phyloP scores from a whole-genome alignment of 2,113 vertebrate genomes.

The Cathartes aura region DNA sequence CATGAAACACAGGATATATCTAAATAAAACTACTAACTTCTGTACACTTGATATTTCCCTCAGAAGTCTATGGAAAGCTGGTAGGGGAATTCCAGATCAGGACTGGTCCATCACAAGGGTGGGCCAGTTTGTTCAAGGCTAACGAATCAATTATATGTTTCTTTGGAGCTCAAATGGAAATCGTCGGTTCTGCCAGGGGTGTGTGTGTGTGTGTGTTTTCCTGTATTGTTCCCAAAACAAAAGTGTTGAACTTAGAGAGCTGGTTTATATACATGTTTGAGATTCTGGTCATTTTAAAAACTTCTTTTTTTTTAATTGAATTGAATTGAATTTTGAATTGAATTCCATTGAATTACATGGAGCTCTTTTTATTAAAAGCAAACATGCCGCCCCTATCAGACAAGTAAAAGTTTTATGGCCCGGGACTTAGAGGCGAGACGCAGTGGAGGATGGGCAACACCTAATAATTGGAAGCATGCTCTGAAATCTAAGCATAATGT shows the following conservation, averaged over 20 bases:
- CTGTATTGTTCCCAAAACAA: not conserved
- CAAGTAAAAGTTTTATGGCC: not conserved
- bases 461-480: not conserved
- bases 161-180: not conserved
- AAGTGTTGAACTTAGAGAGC: not conserved
- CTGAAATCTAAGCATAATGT: not conserved
- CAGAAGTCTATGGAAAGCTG: not conserved
- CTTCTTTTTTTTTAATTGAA: too few relatives aligned
- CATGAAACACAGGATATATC: not conserved
- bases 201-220: not conserved
- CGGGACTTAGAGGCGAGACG: too few relatives aligned
- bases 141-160: not conserved
- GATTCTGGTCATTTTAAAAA: not conserved
- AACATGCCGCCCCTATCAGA: not conserved
- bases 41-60: not conserved
- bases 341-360: not conserved
- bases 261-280: not conserved
- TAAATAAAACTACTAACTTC: not conserved
- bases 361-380: conserved; percentile 1
- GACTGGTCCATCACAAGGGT: not conserved
- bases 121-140: not conserved
- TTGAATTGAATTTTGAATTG: too few relatives aligned
- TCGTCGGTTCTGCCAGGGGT: not conserved
- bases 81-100: not conserved
- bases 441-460: too few relatives aligned